These are phyloP conservation scores for Bicyclus anynana DNA, from an alignment of 1,140 invertebrate species.

Conservation along the genomic window DNA sequence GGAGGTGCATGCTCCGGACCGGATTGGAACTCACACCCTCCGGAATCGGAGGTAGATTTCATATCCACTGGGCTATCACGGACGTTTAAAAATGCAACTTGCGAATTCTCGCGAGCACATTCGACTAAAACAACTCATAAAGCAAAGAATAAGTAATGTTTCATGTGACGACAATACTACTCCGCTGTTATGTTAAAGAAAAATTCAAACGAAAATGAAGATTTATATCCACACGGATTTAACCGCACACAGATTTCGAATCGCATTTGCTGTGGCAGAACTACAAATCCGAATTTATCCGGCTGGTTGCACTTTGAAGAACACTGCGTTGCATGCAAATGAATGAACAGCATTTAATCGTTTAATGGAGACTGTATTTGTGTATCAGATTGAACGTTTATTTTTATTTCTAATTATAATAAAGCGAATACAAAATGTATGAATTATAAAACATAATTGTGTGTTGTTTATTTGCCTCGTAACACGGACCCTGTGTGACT, in stretches of 20 bases:
- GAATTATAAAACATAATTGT: neutral
- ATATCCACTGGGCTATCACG: no score
- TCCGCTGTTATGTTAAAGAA: neutral
- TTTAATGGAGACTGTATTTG: conserved; percentile 59
- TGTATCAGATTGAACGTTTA: conserved; percentile 49
- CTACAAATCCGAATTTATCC: conserved; percentile 55
- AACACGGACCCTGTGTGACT: no score
- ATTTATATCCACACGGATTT: conserved; percentile 14
- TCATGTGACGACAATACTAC: neutral
- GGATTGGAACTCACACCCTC: no score
- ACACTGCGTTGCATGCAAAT: conserved; percentile 57
- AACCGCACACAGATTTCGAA: conserved; percentile 29
- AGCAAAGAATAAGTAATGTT: neutral
- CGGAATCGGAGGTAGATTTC: no score
- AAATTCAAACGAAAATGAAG: conserved; percentile 12
- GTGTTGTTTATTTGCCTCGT: neutral
- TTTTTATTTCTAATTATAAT: conserved; percentile 24
- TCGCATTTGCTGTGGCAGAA: conserved; percentile 28
- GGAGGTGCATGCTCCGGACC: no score
- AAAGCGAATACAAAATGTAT: neutral
- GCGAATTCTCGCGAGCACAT: no score
- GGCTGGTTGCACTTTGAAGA: conserved; percentile 53
- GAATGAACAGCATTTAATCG: conserved; percentile 57
- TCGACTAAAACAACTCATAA: no score
- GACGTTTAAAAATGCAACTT: no score